These are phyloP conservation scores for Acanthurus lineatus DNA, from an alignment of 2,797 vertebrate species.

Conservation along the genomic window DNA sequence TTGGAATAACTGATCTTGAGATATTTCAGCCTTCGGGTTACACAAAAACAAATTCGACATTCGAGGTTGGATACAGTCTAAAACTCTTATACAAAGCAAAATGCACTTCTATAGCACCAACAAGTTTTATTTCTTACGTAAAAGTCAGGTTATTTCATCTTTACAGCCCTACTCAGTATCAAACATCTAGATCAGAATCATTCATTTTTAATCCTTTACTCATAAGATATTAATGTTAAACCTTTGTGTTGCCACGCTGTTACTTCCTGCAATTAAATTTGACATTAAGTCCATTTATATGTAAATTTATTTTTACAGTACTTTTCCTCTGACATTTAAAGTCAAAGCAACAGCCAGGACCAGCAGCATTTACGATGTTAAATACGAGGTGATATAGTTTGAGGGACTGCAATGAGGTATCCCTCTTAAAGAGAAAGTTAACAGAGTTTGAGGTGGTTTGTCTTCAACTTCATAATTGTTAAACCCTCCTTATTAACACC, in stretches of 20 bases:
- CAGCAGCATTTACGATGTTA: background rate
- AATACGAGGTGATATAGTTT: background rate
- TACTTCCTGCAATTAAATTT: background rate
- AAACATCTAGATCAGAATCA: background rate
- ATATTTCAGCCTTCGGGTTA: no score
- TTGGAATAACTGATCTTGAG: no score
- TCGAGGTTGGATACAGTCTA: no score
- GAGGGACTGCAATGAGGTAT: rapidly evolving
- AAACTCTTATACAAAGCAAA: no score
- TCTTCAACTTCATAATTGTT: background rate
- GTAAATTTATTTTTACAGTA: no score
- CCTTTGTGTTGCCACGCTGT: background rate
- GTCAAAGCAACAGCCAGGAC: background rate
- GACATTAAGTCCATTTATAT: background rate
- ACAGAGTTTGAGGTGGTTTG: background rate
- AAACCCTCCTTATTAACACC: no score
- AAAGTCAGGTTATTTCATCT: no score
- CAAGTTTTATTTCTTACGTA: no score
- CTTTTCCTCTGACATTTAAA: background rate
- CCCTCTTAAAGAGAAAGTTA: background rate
- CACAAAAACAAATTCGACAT: no score
- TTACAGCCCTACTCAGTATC: no score
- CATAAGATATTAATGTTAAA: background rate
- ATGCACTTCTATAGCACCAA: no score
- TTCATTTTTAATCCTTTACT: background rate